phyloP scores from a whole-genome alignment of 2,888 invertebrate genomes.

The Drosophila borealis region DNA sequence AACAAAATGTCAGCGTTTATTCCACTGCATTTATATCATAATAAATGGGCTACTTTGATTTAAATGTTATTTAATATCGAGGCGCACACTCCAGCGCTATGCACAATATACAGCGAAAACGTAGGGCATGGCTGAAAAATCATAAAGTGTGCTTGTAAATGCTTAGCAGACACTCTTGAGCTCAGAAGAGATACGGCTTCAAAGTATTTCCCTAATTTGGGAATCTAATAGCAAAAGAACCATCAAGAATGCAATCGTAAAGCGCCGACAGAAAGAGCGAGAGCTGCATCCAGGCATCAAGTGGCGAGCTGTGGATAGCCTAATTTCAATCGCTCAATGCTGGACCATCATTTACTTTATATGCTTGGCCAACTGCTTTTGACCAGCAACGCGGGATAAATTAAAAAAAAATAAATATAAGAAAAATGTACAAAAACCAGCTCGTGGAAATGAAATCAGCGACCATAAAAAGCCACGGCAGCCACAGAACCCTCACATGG shows the following conservation, averaged over 20 bases:
- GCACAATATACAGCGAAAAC: not conserved
- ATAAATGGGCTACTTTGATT: slow-evolving; percentile 40
- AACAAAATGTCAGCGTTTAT: slow-evolving; percentile 20
- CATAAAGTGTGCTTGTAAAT: slow-evolving; percentile 10
- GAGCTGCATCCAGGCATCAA: slow-evolving; percentile 7
- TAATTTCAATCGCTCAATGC: slow-evolving; percentile 67
- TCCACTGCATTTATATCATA: slow-evolving; percentile 41
- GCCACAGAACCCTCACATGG: slow-evolving; percentile 53
- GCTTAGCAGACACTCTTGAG: not conserved
- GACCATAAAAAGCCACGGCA: slow-evolving; percentile 43
- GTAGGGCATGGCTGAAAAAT: not conserved
- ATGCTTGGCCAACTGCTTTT: slow-evolving; percentile 70
- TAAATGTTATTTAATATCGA: slow-evolving; percentile 44
- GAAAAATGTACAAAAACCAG: slow-evolving; percentile 17
- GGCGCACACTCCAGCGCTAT: not conserved
- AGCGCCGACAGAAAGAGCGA: not conserved
- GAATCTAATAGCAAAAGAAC: slow-evolving; percentile 5
- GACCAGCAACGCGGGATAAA: slow-evolving; percentile 44
- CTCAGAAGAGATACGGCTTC: not conserved
- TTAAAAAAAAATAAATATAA: slow-evolving; percentile 12
- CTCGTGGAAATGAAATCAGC: slow-evolving; percentile 50
- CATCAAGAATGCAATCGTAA: slow-evolving; percentile 18
- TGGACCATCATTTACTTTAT: slow-evolving; percentile 73
- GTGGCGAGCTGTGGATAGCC: slow-evolving; percentile 34
- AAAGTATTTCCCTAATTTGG: slow-evolving; percentile 27